Evolutionary conservation across 2,797 vertebrate species (phyloP), one percentile per base, ranked within the genome.

Genomic region (Bradypus variegatus): DNA sequence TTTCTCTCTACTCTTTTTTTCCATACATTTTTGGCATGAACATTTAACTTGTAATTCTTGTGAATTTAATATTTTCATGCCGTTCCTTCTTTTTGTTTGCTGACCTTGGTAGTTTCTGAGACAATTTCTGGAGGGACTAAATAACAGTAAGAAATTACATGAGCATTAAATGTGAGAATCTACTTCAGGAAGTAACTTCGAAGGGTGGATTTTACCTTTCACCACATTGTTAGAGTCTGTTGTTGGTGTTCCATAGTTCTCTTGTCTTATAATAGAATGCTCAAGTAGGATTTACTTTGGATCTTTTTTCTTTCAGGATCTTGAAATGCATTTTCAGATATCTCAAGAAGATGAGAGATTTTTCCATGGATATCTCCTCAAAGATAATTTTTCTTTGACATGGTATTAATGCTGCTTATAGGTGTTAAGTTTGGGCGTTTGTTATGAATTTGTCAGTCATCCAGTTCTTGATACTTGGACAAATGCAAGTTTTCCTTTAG

Each of bases 11-110:
- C 2, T 3, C 2, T 31, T 73, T 91, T 65, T 55, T 11, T 79
- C 25, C 18, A n/a, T 23, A 5, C 9, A 5, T 65, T 79, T 86
- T 75, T 86, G 33, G 3, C 29, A 13, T 0, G 23, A 67, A 86
- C 10, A 50, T 82, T 45, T 60, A 58, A 67, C 67, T 86, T 92
- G 55, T 41, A 80, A 15, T 85, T 89, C 38, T 93, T 83, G 48
- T 78, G 90, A 78, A 76, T 31, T 93, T 91, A 79, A 79, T 81
- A 50, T 91, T 94, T 72, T 89, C 13, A 1, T 65, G 73, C 36
- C 53, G 16, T 77, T 91, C 75, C 25, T 95, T 91, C 41, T 65
- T 94, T 96, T 96, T 95, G 82, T 96, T 94, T 95, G 75, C 93
- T 95, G 94, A 95, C 85, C 92, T 94, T 95, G 79, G 75, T 94